These are phyloP conservation scores for Tiliacea aurago DNA, from an alignment of 2,888 invertebrate species.

Conservation along the genomic window DNA sequence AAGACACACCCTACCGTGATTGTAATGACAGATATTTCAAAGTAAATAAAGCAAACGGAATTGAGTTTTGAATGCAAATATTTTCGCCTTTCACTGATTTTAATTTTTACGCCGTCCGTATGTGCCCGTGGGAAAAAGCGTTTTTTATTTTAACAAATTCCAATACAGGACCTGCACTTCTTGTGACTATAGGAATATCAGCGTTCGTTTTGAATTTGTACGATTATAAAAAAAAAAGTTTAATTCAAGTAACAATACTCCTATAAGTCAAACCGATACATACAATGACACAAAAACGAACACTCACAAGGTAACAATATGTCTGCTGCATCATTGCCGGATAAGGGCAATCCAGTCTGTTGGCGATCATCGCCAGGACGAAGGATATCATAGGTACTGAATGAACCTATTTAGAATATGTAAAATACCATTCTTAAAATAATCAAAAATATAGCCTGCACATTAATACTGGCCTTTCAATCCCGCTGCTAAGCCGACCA, in stretches of 20 bases:
- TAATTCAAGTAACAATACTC: too few relatives aligned
- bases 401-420: too few relatives aligned
- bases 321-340: too few relatives aligned
- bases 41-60: background rate
- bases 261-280: too few relatives aligned
- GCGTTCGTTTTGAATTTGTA: too few relatives aligned
- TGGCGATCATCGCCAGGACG: too few relatives aligned
- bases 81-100: background rate
- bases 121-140: background rate
- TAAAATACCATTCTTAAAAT: too few relatives aligned
- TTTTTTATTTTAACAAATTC: background rate
- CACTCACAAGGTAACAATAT: too few relatives aligned
- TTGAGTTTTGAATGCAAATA: background rate
- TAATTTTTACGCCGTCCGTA: background rate
- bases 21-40: constrained; percentile 5
- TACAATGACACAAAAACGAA: too few relatives aligned
- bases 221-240: too few relatives aligned
- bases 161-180: background rate
- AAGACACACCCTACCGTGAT: background rate
- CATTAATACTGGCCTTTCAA: constrained; percentile 14
- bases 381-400: too few relatives aligned
- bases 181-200: background rate
- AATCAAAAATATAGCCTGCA: background rate
- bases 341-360: too few relatives aligned
- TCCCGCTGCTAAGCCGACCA: constrained; percentile 40